phyloP scores from a whole-genome alignment of 2,888 invertebrate species.

The Plebejus anna region DNA sequence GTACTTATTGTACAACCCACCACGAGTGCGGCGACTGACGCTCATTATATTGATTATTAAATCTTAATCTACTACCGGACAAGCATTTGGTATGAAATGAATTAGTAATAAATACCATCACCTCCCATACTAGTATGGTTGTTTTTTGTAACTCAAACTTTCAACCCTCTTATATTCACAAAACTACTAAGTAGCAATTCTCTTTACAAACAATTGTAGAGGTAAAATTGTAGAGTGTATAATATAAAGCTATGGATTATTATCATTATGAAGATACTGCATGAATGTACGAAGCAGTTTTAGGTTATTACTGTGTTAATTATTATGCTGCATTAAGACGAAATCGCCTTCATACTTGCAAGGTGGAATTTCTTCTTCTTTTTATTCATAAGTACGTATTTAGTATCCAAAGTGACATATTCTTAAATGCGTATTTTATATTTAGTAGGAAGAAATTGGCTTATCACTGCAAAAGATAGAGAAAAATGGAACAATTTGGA shows the following conservation, averaged over 20 bases:
- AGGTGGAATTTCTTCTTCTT: not conserved
- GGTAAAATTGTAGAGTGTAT: not conserved
- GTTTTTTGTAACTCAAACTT: not conserved
- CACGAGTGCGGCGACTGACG: no score
- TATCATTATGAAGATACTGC: not conserved
- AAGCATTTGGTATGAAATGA: no score
- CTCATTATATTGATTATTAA: no score
- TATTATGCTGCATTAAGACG: not conserved
- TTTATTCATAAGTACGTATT: not conserved
- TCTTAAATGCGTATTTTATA: not conserved
- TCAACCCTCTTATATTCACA: not conserved
- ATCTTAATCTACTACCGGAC: no score
- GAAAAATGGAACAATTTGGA: no score
- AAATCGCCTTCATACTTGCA: not conserved
- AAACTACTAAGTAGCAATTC: not conserved
- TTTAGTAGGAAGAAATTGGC: no score
- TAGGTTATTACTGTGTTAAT: slow-evolving; percentile 10
- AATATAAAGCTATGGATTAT: not conserved
- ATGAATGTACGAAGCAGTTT: not conserved
- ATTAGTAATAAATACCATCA: no score
- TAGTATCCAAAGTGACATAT: not conserved
- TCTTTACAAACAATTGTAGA: not conserved
- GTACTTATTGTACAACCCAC: no score
- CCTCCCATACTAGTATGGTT: no score
- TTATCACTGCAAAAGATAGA: no score